Evolutionary conservation across 2,888 invertebrate genomes (phyloP).

Genomic region (Ethmia dodecea): DNA sequence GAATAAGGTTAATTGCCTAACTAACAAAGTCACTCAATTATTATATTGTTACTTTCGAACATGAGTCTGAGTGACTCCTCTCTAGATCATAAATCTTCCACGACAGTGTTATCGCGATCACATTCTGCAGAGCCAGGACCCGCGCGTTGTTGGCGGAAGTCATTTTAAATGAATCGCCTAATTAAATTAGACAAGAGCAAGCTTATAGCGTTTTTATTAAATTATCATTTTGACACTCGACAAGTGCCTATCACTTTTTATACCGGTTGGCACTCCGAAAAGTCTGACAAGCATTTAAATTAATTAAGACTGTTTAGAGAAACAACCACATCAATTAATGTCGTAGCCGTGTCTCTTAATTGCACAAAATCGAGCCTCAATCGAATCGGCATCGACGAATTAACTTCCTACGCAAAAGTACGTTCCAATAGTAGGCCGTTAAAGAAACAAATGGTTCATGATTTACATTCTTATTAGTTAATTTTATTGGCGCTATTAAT

Average conservation of each 20-base stretch:
- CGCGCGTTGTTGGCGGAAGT: slow-evolving; percentile 41
- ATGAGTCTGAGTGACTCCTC: slow-evolving; percentile 16
- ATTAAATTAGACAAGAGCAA: slow-evolving; percentile 38
- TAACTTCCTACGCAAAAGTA: slow-evolving; percentile 41
- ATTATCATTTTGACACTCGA: slow-evolving; percentile 44
- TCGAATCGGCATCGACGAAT: slow-evolving; percentile 33
- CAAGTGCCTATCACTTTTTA: slow-evolving; percentile 41
- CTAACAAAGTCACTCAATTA: slow-evolving; percentile 37
- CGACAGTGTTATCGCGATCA: slow-evolving; percentile 32
- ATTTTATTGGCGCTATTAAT: too few species aligned
- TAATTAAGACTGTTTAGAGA: slow-evolving; percentile 52
- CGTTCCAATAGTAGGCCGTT: slow-evolving; percentile 30
- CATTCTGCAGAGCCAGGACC: slow-evolving; percentile 27
- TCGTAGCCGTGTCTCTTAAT: slow-evolving; percentile 42
- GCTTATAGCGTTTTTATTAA: slow-evolving; percentile 37
- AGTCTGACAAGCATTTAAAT: slow-evolving; percentile 37
- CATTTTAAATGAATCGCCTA: slow-evolving; percentile 43
- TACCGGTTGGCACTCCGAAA: slow-evolving; percentile 33
- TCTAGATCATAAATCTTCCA: slow-evolving; percentile 37
- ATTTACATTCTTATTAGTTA: slow-evolving; percentile 29
- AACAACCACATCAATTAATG: slow-evolving; percentile 56
- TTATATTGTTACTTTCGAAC: slow-evolving; percentile 34
- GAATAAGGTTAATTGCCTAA: slow-evolving; percentile 37
- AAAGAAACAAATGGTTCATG: slow-evolving; percentile 28
- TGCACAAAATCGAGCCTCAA: slow-evolving; percentile 46